Evolutionary conservation across 2,888 invertebrate genomes (phyloP).

Genomic region (Macrostomum cliftonense): DNA sequence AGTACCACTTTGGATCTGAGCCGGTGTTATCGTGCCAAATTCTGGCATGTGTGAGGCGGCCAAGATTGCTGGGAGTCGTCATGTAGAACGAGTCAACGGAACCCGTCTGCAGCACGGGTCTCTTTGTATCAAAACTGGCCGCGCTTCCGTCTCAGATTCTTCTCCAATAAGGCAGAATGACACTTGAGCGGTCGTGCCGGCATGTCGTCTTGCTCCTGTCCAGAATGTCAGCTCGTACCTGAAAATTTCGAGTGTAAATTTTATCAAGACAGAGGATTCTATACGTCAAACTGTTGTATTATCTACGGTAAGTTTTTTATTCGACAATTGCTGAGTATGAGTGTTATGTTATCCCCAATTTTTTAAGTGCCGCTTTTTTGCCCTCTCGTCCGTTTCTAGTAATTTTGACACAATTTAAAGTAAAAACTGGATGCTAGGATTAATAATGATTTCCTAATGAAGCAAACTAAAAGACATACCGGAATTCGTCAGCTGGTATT

Average conservation of each 20-base stretch:
- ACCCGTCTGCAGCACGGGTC: constrained; percentile 23
- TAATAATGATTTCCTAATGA: no score
- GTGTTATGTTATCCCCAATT: no score
- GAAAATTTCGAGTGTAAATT: no score
- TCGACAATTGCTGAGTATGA: no score
- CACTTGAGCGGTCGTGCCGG: constrained; percentile 15
- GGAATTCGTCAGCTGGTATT: constrained; percentile 27
- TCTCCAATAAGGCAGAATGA: constrained; percentile 26
- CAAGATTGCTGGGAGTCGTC: constrained; percentile 17
- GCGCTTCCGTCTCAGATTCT: constrained; percentile 21
- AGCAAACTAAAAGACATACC: constrained; percentile 22
- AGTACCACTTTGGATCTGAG: constrained; percentile 22
- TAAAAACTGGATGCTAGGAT: no score
- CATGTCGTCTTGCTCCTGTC: no score
- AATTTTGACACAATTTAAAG: no score
- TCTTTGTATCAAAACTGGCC: constrained; percentile 19
- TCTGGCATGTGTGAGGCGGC: constrained; percentile 9
- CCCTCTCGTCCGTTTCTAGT: no score
- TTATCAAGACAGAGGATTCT: no score
- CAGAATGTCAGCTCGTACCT: not conserved
- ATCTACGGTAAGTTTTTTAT: no score
- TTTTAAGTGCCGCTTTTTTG: no score
- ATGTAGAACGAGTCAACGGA: constrained; percentile 28
- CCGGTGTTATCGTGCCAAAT: constrained; percentile 27
- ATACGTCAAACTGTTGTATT: no score